These are phyloP conservation scores for Merops nubicus DNA, from an alignment of 2,113 vertebrate species.

Conservation along the genomic window DNA sequence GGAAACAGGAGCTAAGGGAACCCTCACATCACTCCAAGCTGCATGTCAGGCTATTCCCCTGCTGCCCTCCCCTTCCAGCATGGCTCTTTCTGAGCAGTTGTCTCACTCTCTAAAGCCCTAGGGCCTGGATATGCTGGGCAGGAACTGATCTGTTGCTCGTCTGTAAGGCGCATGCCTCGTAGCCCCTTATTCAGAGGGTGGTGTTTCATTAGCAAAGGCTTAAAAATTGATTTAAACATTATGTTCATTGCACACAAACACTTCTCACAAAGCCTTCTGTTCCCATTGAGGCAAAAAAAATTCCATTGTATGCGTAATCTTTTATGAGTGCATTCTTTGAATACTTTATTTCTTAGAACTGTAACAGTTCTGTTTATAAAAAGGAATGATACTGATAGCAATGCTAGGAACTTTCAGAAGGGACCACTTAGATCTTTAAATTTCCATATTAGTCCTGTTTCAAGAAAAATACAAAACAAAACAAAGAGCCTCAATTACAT, in stretches of 20 bases:
- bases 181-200: background rate
- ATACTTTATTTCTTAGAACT: conserved; percentile 78
- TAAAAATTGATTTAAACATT: conserved; percentile 48
- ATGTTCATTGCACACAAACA: conserved; percentile 39
- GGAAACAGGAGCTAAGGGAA: background rate
- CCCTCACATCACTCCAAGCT: conserved; percentile 2
- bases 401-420: conserved; percentile 82
- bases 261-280: conserved; percentile 58
- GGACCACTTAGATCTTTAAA: conserved; percentile 75
- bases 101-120: background rate
- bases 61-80: background rate
- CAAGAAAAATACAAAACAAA: conserved; percentile 69
- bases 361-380: conserved; percentile 78
- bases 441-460: conserved; percentile 84
- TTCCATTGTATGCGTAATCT: conserved; percentile 72
- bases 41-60: background rate
- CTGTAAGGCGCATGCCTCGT: background rate
- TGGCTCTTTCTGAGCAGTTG: background rate
- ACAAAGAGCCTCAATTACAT: conserved; percentile 73
- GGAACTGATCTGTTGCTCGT: background rate
- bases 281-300: conserved; percentile 76
- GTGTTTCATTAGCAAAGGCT: conserved; percentile 30
- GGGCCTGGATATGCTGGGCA: background rate
- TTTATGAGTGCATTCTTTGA: conserved; percentile 81
- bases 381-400: conserved; percentile 79